These are phyloP conservation scores for Coranthus polyacanthus DNA, from an alignment of 2,797 vertebrate species.

Conservation along the genomic window DNA sequence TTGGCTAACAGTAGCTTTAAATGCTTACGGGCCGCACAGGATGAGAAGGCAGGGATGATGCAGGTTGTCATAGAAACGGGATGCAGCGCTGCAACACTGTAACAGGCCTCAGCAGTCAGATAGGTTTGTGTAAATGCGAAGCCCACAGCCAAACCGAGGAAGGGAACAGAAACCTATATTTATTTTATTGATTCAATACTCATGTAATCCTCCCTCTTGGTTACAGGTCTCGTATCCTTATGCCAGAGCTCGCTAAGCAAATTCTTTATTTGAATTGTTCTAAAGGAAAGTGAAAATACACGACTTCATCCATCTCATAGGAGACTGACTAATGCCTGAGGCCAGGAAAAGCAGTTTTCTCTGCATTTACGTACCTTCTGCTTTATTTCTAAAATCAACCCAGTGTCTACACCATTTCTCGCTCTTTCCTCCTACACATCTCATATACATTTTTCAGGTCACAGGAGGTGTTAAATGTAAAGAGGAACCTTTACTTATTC, in stretches of 20 bases:
- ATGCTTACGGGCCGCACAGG: slow-evolving; percentile 25
- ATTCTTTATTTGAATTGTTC: neutral
- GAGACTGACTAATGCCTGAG: slow-evolving; percentile 6
- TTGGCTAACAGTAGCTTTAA: slow-evolving; percentile 20
- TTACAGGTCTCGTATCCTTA: neutral
- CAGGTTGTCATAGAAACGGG: slow-evolving; percentile 85
- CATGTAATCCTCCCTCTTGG: neutral
- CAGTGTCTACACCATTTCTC: slow-evolving; percentile 14
- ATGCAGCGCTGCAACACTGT: slow-evolving; percentile 66
- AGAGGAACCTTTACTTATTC: slow-evolving; percentile 23
- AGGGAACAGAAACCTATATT: slow-evolving; percentile 5
- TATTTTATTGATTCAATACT: slow-evolving; percentile 8
- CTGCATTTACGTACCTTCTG: slow-evolving; percentile 2
- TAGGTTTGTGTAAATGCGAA: slow-evolving; percentile 9
- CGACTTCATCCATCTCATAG: neutral
- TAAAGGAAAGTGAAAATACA: neutral
- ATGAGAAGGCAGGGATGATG: slow-evolving; percentile 60
- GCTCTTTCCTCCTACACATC: slow-evolving; percentile 40
- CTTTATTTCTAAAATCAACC: slow-evolving; percentile 13
- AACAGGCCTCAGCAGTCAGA: slow-evolving; percentile 37
- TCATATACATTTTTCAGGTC: slow-evolving; percentile 30
- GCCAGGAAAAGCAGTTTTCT: slow-evolving; percentile 15
- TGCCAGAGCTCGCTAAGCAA: neutral
- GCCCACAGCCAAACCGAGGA: neutral
- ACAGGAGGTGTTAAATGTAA: slow-evolving; percentile 23